These are phyloP conservation scores for Emys orbicularis DNA, from an alignment of 2,797 vertebrate species.

Conservation along the genomic window DNA sequence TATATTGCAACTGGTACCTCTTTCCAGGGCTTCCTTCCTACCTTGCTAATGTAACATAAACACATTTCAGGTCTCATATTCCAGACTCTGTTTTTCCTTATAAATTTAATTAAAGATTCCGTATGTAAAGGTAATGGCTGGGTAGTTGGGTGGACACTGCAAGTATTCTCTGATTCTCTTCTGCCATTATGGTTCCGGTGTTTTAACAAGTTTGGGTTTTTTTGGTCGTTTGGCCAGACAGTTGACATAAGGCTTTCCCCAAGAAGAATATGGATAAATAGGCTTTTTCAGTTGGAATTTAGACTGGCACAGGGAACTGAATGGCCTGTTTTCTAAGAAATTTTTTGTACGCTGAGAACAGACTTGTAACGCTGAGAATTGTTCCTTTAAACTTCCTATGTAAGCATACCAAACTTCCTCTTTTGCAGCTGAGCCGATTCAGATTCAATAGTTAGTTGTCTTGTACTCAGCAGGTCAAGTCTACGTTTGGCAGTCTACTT, in stretches of 20 bases:
- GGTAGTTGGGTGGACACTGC: background rate
- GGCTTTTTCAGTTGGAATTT: constrained; percentile 47
- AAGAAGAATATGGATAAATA: constrained; percentile 11
- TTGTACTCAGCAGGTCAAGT: background rate
- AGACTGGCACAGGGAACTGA: constrained; percentile 10
- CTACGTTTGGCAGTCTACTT: constrained; percentile 9
- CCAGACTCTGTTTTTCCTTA: constrained; percentile 27
- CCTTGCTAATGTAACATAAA: constrained; percentile 42
- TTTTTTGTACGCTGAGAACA: background rate
- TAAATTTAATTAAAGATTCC: constrained; percentile 44
- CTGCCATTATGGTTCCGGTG: background rate
- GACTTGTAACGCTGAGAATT: background rate
- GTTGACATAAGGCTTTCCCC: constrained; percentile 26
- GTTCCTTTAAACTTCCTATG: constrained; percentile 40
- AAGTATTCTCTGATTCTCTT: constrained; percentile 14
- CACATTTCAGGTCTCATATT: constrained; percentile 41
- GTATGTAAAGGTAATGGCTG: constrained; percentile 37
- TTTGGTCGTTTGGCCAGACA: constrained; percentile 34
- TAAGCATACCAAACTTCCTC: background rate
- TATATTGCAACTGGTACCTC: constrained; percentile 23
- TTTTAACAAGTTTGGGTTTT: background rate
- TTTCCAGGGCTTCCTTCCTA: constrained; percentile 23
- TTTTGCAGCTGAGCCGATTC: background rate
- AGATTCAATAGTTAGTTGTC: background rate
- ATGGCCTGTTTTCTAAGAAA: constrained; percentile 14